Evolutionary conservation across 1,140 invertebrate species (phyloP).

Genomic region (Saccostrea echinata): DNA sequence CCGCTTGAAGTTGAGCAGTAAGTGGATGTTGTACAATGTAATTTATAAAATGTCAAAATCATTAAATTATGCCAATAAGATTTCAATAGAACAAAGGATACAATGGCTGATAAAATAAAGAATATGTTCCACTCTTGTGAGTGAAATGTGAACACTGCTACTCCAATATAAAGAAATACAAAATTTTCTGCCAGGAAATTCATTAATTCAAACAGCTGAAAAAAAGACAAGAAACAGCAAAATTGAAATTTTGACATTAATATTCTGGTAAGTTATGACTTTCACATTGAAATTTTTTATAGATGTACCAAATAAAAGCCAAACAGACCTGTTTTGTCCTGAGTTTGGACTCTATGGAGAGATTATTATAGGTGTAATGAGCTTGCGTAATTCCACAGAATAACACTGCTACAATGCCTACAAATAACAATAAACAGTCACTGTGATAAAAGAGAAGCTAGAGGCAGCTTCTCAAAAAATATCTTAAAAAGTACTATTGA

Average conservation of each 20-base stretch:
- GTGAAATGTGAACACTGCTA: slow-evolving; percentile 98
- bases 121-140: slow-evolving; percentile 95
- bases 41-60: neutral
- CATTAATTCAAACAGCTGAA: slow-evolving; percentile 94
- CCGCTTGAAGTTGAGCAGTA: too few species aligned
- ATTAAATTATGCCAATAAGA: neutral
- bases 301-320: neutral
- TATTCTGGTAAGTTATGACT: too few species aligned
- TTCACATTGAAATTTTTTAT: neutral
- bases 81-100: slow-evolving; percentile 82
- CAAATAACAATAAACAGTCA: slow-evolving; percentile 80
- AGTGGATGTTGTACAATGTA: too few species aligned
- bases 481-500: too few species aligned
- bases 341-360: slow-evolving; percentile 91
- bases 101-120: slow-evolving; percentile 96
- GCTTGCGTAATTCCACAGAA: slow-evolving; percentile 99
- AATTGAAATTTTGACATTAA: neutral
- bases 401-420: slow-evolving; percentile 92
- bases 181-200: slow-evolving; percentile 99
- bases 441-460: too few species aligned
- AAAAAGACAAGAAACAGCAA: slow-evolving; percentile 56
- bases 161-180: slow-evolving; percentile 99
- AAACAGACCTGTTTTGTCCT: slow-evolving; percentile 88
- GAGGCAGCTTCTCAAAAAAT: too few species aligned
- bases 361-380: slow-evolving; percentile 99